These are phyloP conservation scores for Strix aluco DNA, from an alignment of 2,113 vertebrate species.

Conservation along the genomic window DNA sequence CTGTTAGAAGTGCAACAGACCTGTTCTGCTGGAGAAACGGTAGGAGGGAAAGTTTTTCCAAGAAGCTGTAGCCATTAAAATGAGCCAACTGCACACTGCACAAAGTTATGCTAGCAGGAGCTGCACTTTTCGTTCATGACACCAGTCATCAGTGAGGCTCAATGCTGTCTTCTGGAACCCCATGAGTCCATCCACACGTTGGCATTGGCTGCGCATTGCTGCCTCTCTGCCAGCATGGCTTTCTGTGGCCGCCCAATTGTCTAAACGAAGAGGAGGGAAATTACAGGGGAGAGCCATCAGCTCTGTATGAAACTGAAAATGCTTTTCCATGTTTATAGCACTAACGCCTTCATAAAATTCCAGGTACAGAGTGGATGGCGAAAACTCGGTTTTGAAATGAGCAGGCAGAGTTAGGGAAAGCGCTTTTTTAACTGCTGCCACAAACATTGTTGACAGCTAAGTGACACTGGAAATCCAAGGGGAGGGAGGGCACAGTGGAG, in stretches of 20 bases:
- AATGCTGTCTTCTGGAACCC: not conserved
- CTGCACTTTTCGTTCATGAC: not conserved
- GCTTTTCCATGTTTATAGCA: conserved; percentile 14
- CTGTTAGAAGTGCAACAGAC: not conserved
- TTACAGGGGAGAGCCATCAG: conserved; percentile 35
- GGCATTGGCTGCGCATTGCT: not conserved
- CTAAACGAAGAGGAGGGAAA: conserved; percentile 37
- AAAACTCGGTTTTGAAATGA: not conserved
- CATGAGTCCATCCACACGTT: accelerated
- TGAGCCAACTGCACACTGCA: not conserved
- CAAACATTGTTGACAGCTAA: not conserved
- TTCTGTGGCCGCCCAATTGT: not conserved
- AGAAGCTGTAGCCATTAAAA: not conserved
- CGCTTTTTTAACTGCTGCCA: not conserved
- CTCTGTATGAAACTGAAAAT: conserved; percentile 15
- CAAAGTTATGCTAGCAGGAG: not conserved
- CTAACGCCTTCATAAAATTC: not conserved
- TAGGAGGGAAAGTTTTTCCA: not conserved
- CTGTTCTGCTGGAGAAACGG: not conserved
- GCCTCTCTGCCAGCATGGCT: not conserved
- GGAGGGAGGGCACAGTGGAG: not conserved
- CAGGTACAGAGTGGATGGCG: not conserved
- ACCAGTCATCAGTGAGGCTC: not conserved
- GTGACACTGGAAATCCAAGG: not conserved
- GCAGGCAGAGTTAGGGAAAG: not conserved